Conservation (phyloP, 2,888 invertebrate species). For the Leptinotarsa rubiginosa region DNA sequence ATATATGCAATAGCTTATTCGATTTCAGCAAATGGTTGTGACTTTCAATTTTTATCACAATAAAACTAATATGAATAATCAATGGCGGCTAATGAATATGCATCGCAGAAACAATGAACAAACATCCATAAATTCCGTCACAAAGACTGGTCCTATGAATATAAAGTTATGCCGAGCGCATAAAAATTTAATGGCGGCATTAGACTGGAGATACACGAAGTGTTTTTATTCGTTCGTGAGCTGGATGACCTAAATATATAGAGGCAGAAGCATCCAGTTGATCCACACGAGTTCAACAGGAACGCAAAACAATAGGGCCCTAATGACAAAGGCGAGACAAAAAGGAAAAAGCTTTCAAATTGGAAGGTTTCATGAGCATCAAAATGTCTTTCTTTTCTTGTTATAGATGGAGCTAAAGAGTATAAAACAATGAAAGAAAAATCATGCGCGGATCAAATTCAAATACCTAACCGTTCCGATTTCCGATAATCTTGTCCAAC, state of each 20-base stretch:
- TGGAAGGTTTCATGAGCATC: too few relatives aligned
- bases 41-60: conserved; percentile 18
- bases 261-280: too few relatives aligned
- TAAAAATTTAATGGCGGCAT: conserved; percentile 17
- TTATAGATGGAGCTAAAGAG: too few relatives aligned
- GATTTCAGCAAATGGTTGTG: conserved; percentile 2
- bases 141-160: conserved; percentile 48
- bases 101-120: conserved; percentile 42
- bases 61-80: conserved; percentile 20
- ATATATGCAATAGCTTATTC: background rate
- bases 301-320: too few relatives aligned
- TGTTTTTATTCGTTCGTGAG: background rate
- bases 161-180: conserved; percentile 47
- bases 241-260: background rate
- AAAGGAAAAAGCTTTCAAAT: too few relatives aligned
- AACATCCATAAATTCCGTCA: conserved; percentile 49
- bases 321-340: too few relatives aligned
- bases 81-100: conserved; percentile 38
- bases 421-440: too few relatives aligned
- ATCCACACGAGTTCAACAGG: too few relatives aligned
- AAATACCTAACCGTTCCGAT: too few relatives aligned
- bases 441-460: too few relatives aligned
- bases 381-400: too few relatives aligned
- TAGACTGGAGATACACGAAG: background rate
- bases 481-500: too few relatives aligned